Base-by-base conservation (phyloP, 1,140 invertebrate genomes). In the Neodiprion lecontei region DNA sequence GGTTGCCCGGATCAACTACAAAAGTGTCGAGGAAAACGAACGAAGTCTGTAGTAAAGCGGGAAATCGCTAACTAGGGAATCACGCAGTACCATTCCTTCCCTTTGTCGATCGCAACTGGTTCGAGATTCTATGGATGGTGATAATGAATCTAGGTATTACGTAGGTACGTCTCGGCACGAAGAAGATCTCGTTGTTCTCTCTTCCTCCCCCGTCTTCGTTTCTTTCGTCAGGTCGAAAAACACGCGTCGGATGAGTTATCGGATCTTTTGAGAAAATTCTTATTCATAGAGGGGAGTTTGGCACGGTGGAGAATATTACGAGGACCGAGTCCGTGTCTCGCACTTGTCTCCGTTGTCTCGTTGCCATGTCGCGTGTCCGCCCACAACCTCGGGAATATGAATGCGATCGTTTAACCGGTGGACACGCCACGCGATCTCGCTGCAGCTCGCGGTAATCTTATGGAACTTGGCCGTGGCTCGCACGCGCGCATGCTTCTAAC, bases 281-380 rank as follows among this genome's bases (percentile, higher is more conserved):
- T 40, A 40, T 40, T 40, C 28, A 77, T 74, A 75, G 76, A 71
- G 72, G 72, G 77, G 74, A 73, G 74, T 78, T 61, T 72, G 72
- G 67, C 71, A 78, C 79, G 77, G 74, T 61, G 53, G 28, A 40
- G 28, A 40, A 61, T 61, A 14, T 14, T 61, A 61, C 53, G n/a
- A 61, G 53, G 53, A 4, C 11, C n/a, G 53, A 61, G 53, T 61
- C 53, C 79, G 76, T 84, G 82, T 82, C 77, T 76, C 72, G 84
- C 82, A 85, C 84, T 85, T 86, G 85, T 86, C 80, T 61, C 81
- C 78, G 70, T 79, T 84, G 83, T 82, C 77, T 80, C 79, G 83
- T 78, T 82, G 11, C 53, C 85, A 84, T 86, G 85, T 87, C 84
- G 80, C 80, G 79, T 77, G 85, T 86, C 85, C 85, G 85, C 85